These are phyloP conservation scores for Escarpia spicata DNA, from an alignment of 2,888 invertebrate genomes.

Conservation along the genomic window DNA sequence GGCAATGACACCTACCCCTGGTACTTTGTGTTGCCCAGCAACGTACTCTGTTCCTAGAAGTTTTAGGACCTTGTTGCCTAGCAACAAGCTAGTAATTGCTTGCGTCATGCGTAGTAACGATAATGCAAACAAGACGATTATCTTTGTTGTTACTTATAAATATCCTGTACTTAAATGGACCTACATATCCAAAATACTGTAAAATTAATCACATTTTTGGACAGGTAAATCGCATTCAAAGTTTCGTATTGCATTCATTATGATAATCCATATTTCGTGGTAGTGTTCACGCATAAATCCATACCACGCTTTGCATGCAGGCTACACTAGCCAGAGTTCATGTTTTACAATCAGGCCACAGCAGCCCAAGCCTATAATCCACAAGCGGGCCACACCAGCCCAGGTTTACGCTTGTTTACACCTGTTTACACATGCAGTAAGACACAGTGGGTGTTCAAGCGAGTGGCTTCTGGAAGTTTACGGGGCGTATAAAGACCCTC, in stretches of 20 bases:
- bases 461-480: constrained; percentile 35
- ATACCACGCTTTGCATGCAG: not conserved
- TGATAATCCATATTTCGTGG: too few relatives aligned
- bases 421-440: not conserved
- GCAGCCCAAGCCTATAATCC: not conserved
- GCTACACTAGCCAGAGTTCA: not conserved
- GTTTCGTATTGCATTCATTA: too few relatives aligned
- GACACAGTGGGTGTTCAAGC: not conserved
- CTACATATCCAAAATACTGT: too few relatives aligned
- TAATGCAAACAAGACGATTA: not conserved
- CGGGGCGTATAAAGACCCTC: constrained; percentile 41
- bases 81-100: not conserved
- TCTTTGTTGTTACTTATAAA: too few relatives aligned
- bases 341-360: not conserved
- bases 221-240: too few relatives aligned
- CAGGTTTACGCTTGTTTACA: not conserved
- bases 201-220: too few relatives aligned
- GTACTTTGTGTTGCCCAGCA: not conserved
- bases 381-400: not conserved
- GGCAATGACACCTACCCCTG: not conserved
- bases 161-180: too few relatives aligned
- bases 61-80: not conserved
- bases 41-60: not conserved
- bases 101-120: not conserved
- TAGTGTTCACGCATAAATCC: too few relatives aligned